These are phyloP conservation scores for Temnothorax ravouxi DNA, from an alignment of 2,888 invertebrate genomes.

Conservation along the genomic window DNA sequence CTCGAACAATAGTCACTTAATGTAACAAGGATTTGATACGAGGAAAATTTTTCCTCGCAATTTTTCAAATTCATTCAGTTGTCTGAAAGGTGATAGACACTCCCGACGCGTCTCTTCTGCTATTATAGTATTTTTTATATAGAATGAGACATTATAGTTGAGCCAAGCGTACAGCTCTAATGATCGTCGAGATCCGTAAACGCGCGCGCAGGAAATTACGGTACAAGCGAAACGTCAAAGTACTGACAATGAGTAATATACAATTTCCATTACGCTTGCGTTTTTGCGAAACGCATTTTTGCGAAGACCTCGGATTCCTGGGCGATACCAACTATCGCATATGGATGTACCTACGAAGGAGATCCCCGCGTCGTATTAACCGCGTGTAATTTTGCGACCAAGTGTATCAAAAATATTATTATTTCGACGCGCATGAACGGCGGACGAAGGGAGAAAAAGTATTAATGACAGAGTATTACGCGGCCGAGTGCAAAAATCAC, in stretches of 20 bases:
- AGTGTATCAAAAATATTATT: constrained; percentile 61
- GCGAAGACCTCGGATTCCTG: background rate
- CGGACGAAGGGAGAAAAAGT: constrained; percentile 24
- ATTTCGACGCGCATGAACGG: constrained; percentile 62
- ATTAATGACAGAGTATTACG: constrained; percentile 61
- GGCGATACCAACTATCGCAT: background rate
- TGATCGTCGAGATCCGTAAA: constrained; percentile 11
- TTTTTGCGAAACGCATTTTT: constrained; percentile 6
- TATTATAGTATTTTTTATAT: constrained; percentile 5
- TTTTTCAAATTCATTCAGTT: background rate
- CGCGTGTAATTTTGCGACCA: constrained; percentile 45
- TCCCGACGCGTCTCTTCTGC: background rate
- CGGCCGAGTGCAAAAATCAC: constrained; percentile 31
- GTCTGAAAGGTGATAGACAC: background rate
- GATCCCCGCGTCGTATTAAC: constrained; percentile 19
- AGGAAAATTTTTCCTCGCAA: background rate
- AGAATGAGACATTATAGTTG: constrained; percentile 34
- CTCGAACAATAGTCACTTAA: background rate
- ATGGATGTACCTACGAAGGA: constrained; percentile 1
- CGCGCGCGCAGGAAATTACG: constrained; percentile 24
- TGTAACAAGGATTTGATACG: background rate
- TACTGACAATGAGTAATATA: constrained; percentile 18
- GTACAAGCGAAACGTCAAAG: constrained; percentile 27
- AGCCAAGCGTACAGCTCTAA: background rate
- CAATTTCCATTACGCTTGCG: constrained; percentile 40